phyloP scores from a whole-genome alignment of 2,888 invertebrate species.

The Ochropacha duplaris region DNA sequence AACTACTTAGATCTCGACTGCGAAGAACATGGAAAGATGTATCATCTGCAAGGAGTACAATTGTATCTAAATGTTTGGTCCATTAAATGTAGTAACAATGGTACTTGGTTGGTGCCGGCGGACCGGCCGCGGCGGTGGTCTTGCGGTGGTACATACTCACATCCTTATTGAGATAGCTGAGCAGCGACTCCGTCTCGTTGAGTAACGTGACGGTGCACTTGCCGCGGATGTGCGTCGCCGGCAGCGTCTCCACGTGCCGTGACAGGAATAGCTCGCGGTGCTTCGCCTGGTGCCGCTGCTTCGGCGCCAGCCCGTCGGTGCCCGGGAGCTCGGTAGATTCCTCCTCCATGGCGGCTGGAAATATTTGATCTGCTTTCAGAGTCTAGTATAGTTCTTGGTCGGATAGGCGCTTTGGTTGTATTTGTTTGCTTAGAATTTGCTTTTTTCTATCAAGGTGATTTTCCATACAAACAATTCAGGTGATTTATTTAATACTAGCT shows the following conservation, averaged over 20 bases:
- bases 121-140: conserved; percentile 16
- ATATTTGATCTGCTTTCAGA: background rate
- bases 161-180: conserved; percentile 98
- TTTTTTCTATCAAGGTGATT: background rate
- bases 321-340: conserved; percentile 84
- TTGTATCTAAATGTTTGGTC: too few relatives aligned
- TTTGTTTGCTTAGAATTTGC: background rate
- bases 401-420: background rate
- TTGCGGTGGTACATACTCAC: conserved; percentile 85
- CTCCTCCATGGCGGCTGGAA: conserved; percentile 86
- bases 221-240: conserved; percentile 99
- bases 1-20: too few relatives aligned
- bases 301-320: conserved; percentile 87
- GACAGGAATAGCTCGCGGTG: conserved; percentile 99
- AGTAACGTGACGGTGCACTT: conserved; percentile 99
- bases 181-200: conserved; percentile 98
- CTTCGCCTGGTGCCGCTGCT: conserved; percentile 97
- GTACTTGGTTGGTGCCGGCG: background rate
- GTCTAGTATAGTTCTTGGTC: background rate
- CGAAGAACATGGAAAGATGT: too few relatives aligned
- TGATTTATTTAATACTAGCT: too few relatives aligned
- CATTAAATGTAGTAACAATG: background rate
- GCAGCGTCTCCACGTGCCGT: conserved; percentile 98
- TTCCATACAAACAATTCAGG: background rate
- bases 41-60: too few relatives aligned